Evolutionary conservation across 2,888 invertebrate genomes (phyloP).

Genomic region (Archaeoteleia sp.): DNA sequence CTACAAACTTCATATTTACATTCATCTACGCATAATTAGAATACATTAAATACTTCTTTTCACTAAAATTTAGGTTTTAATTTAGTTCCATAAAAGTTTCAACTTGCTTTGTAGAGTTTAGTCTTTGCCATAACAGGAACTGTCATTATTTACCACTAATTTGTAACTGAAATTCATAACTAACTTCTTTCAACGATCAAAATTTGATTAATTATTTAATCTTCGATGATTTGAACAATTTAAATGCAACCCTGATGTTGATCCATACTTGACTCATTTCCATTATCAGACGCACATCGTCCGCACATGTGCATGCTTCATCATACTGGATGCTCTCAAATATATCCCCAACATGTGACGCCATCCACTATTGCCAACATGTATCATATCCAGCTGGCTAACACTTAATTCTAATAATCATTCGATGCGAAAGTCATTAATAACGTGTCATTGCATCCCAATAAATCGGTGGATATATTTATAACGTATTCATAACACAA

Average conservation of each 20-base stretch:
- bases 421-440: constrained; percentile 31
- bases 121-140: no score
- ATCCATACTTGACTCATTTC: constrained; percentile 45
- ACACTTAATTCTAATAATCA: constrained; percentile 51
- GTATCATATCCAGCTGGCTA: constrained; percentile 47
- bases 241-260: constrained; percentile 35
- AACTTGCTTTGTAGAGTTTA: no score
- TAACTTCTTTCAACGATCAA: no score
- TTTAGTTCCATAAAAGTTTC: no score
- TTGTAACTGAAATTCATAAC: no score
- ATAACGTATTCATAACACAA: constrained; percentile 19
- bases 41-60: no score
- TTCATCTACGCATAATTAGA: no score
- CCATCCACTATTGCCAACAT: constrained; percentile 44
- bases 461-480: constrained; percentile 38
- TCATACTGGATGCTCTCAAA: constrained; percentile 50
- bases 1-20: no score
- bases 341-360: constrained; percentile 53
- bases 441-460: constrained; percentile 28
- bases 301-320: constrained; percentile 50
- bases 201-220: no score
- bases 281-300: constrained; percentile 48
- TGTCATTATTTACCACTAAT: no score
- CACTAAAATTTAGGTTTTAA: no score
- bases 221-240: no score